These are phyloP conservation scores for Lerema accius DNA, from an alignment of 1,140 invertebrate species.

Conservation along the genomic window DNA sequence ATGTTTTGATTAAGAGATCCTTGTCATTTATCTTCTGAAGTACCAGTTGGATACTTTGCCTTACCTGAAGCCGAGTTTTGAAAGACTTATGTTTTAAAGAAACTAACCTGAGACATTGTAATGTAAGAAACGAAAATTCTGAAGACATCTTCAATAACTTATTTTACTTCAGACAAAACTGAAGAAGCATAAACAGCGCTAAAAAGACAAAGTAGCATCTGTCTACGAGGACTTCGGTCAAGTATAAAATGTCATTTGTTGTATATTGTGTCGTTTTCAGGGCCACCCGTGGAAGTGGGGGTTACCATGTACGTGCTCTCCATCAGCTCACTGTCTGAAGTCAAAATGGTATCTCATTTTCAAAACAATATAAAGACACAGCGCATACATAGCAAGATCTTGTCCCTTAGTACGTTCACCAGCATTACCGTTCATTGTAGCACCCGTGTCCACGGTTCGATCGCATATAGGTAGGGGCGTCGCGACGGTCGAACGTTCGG, in stretches of 20 bases:
- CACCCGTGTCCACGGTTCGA: slow-evolving; percentile 81
- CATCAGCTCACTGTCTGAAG: slow-evolving; percentile 99
- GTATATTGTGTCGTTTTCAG: slow-evolving; percentile 86
- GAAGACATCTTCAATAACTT: no score
- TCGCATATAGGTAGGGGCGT: slow-evolving; percentile 52
- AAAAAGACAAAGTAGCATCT: not conserved
- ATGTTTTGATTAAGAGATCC: no score
- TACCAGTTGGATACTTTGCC: no score
- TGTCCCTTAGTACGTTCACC: slow-evolving; percentile 77
- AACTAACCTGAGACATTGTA: no score
- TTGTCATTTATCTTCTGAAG: no score
- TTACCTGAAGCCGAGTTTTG: no score
- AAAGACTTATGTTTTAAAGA: no score
- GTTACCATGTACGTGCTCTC: slow-evolving; percentile 99
- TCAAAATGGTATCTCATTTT: slow-evolving; percentile 97
- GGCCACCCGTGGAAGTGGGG: slow-evolving; percentile 96
- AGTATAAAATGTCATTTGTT: slow-evolving; percentile 57
- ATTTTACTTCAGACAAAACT: no score
- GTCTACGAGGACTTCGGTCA: not conserved
- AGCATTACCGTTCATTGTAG: slow-evolving; percentile 81
- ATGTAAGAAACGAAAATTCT: no score
- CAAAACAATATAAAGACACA: slow-evolving; percentile 82
- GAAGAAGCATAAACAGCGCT: not conserved
- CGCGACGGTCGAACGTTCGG: slow-evolving; percentile 36
- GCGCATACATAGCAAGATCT: slow-evolving; percentile 77